These are phyloP conservation scores for Chlorops oryzae DNA, from an alignment of 1,140 invertebrate species.

Conservation along the genomic window DNA sequence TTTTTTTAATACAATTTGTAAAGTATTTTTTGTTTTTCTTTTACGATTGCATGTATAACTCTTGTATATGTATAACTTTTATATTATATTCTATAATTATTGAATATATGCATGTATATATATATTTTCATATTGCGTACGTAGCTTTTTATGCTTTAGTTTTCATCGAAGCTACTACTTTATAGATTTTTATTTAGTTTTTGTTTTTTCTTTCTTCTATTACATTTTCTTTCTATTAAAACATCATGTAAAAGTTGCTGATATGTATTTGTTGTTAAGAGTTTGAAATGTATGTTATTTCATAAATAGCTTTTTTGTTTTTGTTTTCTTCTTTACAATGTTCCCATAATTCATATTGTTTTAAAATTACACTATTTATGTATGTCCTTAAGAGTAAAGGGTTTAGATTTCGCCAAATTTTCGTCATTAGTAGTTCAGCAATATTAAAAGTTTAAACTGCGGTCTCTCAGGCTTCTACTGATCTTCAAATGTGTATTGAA, in stretches of 20 bases:
- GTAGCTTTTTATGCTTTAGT: background rate
- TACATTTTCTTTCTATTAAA: too few relatives aligned
- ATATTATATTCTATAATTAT: slow-evolving; percentile 9
- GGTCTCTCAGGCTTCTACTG: slow-evolving; percentile 5
- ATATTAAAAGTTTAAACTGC: slow-evolving; percentile 8
- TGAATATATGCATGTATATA: slow-evolving; percentile 9
- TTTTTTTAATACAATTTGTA: slow-evolving; percentile 20
- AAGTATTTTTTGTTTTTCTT: background rate
- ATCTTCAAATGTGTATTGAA: slow-evolving; percentile 14
- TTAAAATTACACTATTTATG: slow-evolving; percentile 30
- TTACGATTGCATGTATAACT: background rate
- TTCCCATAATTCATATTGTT: slow-evolving; percentile 47
- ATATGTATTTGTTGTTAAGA: slow-evolving; percentile 46
- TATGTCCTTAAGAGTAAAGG: slow-evolving; percentile 24
- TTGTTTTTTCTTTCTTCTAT: background rate
- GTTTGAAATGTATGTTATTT: slow-evolving; percentile 17
- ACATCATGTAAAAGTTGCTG: slow-evolving; percentile 24
- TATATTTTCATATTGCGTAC: slow-evolving; percentile 2
- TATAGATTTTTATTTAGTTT: background rate
- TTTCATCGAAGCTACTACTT: slow-evolving; percentile 1
- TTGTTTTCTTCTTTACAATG: slow-evolving; percentile 41
- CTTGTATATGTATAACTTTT: background rate
- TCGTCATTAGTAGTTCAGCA: slow-evolving; percentile 19
- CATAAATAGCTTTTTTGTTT: slow-evolving; percentile 15
- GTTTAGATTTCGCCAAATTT: slow-evolving; percentile 14